These are phyloP conservation scores for Plumapathes pennacea DNA, from an alignment of 92 coral and sea anemone genomes.

Conservation along the genomic window DNA sequence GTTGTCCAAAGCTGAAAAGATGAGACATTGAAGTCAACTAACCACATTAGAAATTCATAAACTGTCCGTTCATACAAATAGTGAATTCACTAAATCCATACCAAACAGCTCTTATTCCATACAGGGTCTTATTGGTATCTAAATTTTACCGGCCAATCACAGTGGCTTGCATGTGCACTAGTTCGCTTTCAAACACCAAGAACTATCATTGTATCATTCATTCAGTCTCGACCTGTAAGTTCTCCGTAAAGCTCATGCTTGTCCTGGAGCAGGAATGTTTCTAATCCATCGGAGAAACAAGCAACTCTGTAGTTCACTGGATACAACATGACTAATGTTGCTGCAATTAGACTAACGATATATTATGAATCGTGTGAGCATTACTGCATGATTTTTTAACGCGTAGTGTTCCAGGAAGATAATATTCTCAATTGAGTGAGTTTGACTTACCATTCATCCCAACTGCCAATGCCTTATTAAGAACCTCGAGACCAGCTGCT, in stretches of 20 bases:
- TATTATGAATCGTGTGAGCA: too few species aligned
- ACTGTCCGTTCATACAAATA: not conserved
- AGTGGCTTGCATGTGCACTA: not conserved
- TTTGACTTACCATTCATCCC: slow-evolving; percentile 1
- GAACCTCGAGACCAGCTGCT: slow-evolving; percentile 1
- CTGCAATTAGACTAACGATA: too few species aligned
- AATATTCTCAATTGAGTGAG: too few species aligned
- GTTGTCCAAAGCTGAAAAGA: slow-evolving; percentile 8
- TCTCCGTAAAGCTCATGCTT: too few species aligned
- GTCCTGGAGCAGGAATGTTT: too few species aligned
- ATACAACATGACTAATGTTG: too few species aligned
- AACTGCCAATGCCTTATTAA: not conserved
- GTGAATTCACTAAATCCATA: not conserved
- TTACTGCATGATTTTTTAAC: too few species aligned
- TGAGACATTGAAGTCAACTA: not conserved
- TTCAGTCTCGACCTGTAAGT: not conserved
- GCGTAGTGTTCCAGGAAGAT: too few species aligned
- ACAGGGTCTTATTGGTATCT: not conserved
- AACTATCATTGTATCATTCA: not conserved
- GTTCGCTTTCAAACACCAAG: not conserved
- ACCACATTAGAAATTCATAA: not conserved
- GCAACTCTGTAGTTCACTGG: too few species aligned
- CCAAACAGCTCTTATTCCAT: not conserved
- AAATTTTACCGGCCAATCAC: not conserved
- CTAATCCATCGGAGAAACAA: too few species aligned